A percentile compares a stretch with the other conserved stretches of the same genome.
phyloP scores from a whole-genome alignment of 53 echinoderm and acorn worm species.

The Echinometra lucunter region DNA sequence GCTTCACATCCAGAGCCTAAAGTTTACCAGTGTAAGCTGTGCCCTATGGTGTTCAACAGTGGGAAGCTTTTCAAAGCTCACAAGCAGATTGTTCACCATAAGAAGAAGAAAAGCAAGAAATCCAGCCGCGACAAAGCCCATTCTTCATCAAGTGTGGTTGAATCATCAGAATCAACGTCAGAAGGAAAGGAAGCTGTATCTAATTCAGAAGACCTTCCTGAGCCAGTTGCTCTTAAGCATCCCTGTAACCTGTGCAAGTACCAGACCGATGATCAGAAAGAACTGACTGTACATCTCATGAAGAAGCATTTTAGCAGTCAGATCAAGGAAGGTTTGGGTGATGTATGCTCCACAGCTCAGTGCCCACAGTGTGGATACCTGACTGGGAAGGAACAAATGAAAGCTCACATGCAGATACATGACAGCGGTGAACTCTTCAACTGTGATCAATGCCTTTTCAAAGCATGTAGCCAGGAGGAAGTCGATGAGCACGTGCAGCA shows the following conservation, averaged over 20 bases:
- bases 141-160: background rate
- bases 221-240: conserved; percentile 65
- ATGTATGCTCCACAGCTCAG: conserved; percentile 77
- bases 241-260: conserved; percentile 74
- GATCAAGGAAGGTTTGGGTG: conserved; percentile 52
- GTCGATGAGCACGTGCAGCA: conserved; percentile 76
- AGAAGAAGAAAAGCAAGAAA: conserved; percentile 61
- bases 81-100: conserved; percentile 62
- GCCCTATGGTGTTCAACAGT: conserved; percentile 73
- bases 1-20: conserved; percentile 55
- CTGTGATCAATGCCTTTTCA: conserved; percentile 85
- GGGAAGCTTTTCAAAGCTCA: conserved; percentile 80
- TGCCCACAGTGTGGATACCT: conserved; percentile 93
- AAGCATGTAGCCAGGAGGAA: conserved; percentile 69
- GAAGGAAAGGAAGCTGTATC: conserved; percentile 17
- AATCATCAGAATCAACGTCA: conserved; percentile 1
- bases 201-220: conserved; percentile 18
- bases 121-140: background rate
- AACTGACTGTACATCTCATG: conserved; percentile 76
- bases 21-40: conserved; percentile 49
- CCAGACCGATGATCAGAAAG: conserved; percentile 68
- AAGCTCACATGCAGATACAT: conserved; percentile 87
- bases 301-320: conserved; percentile 68
- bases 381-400: conserved; percentile 86
- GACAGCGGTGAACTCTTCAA: conserved; percentile 80